A percentile compares a stretch with the other conserved stretches of the same genome.
Evolutionary conservation across 2,113 vertebrate species (phyloP).

Genomic region (Hippocampus mohnikei): DNA sequence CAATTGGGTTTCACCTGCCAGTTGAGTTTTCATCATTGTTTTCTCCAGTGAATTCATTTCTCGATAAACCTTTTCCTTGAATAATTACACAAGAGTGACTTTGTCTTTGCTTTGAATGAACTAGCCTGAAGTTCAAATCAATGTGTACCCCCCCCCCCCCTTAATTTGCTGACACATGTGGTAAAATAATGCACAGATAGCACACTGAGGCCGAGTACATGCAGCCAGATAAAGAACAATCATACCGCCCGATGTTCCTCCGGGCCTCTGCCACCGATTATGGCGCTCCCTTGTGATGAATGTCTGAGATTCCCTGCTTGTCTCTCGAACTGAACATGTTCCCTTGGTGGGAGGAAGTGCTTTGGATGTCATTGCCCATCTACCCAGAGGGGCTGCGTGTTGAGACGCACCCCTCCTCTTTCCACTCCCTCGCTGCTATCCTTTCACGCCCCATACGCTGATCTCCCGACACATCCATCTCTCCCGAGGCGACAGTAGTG

Average conservation of each 20-base stretch:
- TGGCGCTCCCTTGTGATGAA: constrained; percentile 32
- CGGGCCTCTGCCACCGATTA: constrained; percentile 26
- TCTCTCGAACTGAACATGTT: constrained; percentile 36
- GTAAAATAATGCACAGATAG: neutral
- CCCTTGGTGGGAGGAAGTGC: constrained; percentile 60
- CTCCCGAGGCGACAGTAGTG: constrained; percentile 36
- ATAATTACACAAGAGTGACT: neutral
- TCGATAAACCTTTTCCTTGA: neutral
- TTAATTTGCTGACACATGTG: neutral
- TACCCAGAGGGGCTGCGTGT: constrained; percentile 69
- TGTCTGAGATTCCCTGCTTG: constrained; percentile 15
- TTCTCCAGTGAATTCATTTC: constrained; percentile 59
- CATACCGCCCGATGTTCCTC: constrained; percentile 10
- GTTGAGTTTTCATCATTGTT: constrained; percentile 64
- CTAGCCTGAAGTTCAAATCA: neutral
- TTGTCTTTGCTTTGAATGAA: constrained; percentile 13
- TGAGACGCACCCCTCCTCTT: constrained; percentile 46
- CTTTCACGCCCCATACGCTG: constrained; percentile 49
- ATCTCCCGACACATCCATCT: constrained; percentile 44
- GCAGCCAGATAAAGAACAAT: constrained; percentile 17
- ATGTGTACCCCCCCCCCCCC: no score
- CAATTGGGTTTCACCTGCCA: constrained; percentile 62
- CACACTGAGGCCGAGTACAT: neutral
- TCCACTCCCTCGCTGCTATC: constrained; percentile 22
- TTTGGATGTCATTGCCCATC: constrained; percentile 60